These are phyloP conservation scores for Halcyon senegalensis DNA, from an alignment of 2,113 vertebrate species.

Conservation along the genomic window DNA sequence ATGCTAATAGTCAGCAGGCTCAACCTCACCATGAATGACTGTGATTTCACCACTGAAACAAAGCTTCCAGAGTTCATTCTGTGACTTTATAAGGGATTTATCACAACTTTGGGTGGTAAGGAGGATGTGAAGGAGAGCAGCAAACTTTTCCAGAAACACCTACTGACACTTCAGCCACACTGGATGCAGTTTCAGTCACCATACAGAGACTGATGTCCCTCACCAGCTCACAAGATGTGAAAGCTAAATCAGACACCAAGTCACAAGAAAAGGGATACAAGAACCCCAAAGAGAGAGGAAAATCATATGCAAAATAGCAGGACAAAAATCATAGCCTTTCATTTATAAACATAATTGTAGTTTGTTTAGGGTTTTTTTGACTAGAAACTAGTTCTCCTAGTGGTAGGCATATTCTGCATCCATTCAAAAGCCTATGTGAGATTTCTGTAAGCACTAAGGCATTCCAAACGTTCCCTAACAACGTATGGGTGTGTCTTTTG, in stretches of 20 bases:
- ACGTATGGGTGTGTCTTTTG: fast-evolving
- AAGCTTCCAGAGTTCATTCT: neutral
- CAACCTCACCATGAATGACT: fast-evolving
- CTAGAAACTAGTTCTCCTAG: neutral
- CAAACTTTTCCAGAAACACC: neutral
- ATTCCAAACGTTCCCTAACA: neutral
- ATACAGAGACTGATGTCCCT: neutral
- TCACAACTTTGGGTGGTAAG: neutral
- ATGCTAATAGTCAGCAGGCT: neutral
- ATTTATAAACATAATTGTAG: neutral
- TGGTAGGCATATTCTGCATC: neutral
- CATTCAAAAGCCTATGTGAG: neutral
- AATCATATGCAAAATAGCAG: neutral
- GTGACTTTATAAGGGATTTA: neutral
- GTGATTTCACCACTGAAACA: neutral
- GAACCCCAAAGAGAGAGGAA: neutral
- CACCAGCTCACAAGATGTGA: neutral
- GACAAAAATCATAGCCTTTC: neutral
- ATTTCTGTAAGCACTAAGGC: neutral
- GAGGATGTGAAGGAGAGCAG: neutral
- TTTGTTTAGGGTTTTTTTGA: neutral
- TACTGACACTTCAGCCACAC: neutral
- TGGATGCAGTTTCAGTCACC: neutral
- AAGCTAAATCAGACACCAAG: neutral
- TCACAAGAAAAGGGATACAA: neutral